Evolutionary conservation across 2,888 invertebrate species (phyloP), one percentile per base, ranked within the genome.

Genomic region (Eupithecia dodoneata): DNA sequence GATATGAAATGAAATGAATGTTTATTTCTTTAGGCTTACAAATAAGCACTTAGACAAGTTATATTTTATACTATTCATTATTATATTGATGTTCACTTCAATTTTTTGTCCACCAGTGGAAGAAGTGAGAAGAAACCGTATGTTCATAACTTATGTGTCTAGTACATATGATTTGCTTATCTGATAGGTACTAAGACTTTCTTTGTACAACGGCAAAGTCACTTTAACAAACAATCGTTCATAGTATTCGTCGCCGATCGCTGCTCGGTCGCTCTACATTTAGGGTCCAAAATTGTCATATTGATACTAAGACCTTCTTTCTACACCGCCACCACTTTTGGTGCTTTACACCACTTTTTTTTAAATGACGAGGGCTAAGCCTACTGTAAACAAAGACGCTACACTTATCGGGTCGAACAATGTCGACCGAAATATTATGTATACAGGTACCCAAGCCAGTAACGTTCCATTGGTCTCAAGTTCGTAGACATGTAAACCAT

Each of bases 401-500:
- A 18, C n/a, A 18, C 55, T n/a, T 52, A 18, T 9, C n/a, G n/a
- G 55, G 55, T 18, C n/a, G 18, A 59, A 59, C n/a, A 59, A 9
- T n/a, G n/a, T 59, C n/a, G 9, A 59, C n/a, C 9, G 18, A 59
- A 59, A 52, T 52, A 52, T 15, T 52, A 52, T 15, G n/a, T 49
- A 49, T 49, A 30, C 30, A 13, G 12, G 6, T 63, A 63, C 63
- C 30, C 4, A 63, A 63, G 63, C 10, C 30, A 7, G 1, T 5
- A 15, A 55, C 55, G 30, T 63, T 47, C 47, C 18, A 7, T 5
- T 18, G 30, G 47, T 47, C 30, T 47, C 47, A 49, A 73, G 72
- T 59, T 65, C 55, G 13, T 30, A 41, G 44, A 73, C 73, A 7
- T 63, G 45, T 69, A 41, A 55, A 73, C 7, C 44, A 66, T 73